These are phyloP conservation scores for Circaetus cinerascens DNA, from an alignment of 2,113 vertebrate genomes.

Conservation along the genomic window DNA sequence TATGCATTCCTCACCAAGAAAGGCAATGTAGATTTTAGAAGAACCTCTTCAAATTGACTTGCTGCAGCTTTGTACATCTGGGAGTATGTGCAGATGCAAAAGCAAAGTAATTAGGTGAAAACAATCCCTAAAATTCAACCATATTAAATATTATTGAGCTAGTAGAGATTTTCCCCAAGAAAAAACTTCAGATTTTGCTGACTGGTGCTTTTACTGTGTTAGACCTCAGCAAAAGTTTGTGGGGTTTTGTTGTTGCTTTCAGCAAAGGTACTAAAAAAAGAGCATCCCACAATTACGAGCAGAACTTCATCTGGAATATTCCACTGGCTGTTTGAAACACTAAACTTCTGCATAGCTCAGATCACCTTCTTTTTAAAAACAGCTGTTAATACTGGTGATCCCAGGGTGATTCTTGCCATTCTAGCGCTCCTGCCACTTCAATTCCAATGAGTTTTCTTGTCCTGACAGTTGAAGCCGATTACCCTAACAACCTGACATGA, in stretches of 20 bases:
- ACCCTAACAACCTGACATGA: background rate
- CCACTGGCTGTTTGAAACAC: background rate
- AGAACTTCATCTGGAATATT: background rate
- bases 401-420: background rate
- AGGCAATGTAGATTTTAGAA: background rate
- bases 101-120: background rate
- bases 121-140: background rate
- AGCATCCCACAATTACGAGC: background rate
- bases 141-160: background rate
- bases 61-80: background rate
- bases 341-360: background rate
- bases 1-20: background rate
- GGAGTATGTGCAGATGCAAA: background rate
- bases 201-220: background rate
- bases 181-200: background rate
- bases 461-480: background rate
- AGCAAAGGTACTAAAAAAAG: background rate
- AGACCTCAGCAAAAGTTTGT: background rate
- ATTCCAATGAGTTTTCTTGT: background rate
- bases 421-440: background rate
- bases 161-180: background rate
- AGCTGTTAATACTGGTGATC: background rate
- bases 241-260: background rate
- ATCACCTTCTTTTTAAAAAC: background rate
- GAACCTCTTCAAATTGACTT: background rate